These are phyloP conservation scores for Brachionus asplanchnoidis DNA, from an alignment of 1,140 invertebrate genomes.

Conservation along the genomic window DNA sequence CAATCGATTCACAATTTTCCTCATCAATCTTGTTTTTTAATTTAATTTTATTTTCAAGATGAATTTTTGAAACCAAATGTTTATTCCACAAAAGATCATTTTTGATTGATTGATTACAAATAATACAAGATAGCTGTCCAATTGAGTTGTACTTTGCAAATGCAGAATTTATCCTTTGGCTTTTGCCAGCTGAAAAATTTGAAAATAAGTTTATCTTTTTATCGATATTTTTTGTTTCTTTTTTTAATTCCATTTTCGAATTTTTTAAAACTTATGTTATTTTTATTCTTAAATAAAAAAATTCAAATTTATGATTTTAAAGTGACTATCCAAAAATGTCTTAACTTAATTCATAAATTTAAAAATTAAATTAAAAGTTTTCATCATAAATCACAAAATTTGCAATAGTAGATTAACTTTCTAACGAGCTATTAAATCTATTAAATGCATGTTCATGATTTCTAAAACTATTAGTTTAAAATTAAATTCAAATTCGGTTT, in stretches of 20 bases:
- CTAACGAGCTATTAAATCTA: neutral
- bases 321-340: no score
- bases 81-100: constrained; percentile 1
- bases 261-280: neutral
- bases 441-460: neutral
- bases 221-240: neutral
- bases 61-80: constrained; percentile 24
- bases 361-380: neutral
- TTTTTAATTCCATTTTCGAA: neutral
- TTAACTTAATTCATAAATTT: neutral
- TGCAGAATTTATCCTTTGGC: constrained; percentile 11
- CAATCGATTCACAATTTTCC: neutral
- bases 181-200: neutral
- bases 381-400: neutral
- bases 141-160: constrained; percentile 35
- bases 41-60: constrained; percentile 31
- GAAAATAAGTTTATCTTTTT: neutral
- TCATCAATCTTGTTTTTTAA: neutral
- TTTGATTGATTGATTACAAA: constrained; percentile 30
- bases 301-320: no score
- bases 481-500: constrained; percentile 9
- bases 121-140: constrained; percentile 10
- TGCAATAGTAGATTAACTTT: neutral
- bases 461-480: neutral
- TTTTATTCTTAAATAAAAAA: no score